phyloP scores from a whole-genome alignment of 1,140 invertebrate genomes.

The Drosophila auraria region DNA sequence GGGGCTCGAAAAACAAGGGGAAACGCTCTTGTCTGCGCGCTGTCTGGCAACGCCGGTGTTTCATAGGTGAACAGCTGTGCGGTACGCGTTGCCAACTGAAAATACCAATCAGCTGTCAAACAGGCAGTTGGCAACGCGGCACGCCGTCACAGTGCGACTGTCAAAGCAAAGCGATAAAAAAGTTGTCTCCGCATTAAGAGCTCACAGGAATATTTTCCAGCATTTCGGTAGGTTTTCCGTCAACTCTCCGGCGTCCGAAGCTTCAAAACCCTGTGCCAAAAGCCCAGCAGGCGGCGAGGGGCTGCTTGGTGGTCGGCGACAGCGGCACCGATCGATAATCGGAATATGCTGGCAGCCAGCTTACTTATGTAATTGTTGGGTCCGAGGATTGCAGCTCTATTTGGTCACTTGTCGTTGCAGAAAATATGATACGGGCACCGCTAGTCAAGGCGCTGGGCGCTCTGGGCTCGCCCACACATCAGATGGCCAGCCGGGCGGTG shows the following conservation, averaged over 20 bases:
- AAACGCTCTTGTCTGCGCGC: not conserved
- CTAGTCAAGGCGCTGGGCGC: slow-evolving; percentile 82
- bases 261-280: not conserved
- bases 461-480: slow-evolving; percentile 81
- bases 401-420: slow-evolving; percentile 64
- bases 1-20: not conserved
- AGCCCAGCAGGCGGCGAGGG: too few species aligned
- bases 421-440: slow-evolving; percentile 85
- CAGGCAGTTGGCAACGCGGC: slow-evolving; percentile 60
- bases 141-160: slow-evolving; percentile 63
- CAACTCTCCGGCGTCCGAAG: not conserved
- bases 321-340: slow-evolving; percentile 31
- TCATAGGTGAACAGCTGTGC: not conserved
- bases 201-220: slow-evolving; percentile 76
- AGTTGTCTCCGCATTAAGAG: slow-evolving; percentile 77
- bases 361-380: slow-evolving; percentile 78
- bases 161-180: slow-evolving; percentile 74
- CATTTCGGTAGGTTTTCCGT: slow-evolving; percentile 68
- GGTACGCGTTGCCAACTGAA: not conserved
- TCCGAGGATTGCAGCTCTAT: slow-evolving; percentile 24
- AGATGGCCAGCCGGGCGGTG: slow-evolving; percentile 80
- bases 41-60: not conserved
- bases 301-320: not conserved
- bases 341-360: slow-evolving; percentile 24
- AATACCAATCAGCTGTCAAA: slow-evolving; percentile 49